Percentiles rank a stretch among this genome's conserved stretches.
Conservation (phyloP, 2,888 invertebrate genomes). For the Pachycephus smyrnensis region DNA sequence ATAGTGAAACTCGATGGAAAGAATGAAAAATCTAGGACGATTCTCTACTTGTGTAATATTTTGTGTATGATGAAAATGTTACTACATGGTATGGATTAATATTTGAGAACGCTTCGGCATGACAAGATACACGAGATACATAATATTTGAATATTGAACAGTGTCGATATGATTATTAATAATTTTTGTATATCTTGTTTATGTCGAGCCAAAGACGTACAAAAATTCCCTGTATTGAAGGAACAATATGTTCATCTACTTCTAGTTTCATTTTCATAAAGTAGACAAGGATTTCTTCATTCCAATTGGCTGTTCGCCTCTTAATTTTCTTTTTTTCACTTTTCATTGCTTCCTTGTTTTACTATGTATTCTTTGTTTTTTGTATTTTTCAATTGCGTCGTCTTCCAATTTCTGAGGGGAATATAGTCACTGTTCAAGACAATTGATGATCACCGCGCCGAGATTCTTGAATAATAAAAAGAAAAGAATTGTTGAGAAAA, state of each 20-base stretch:
- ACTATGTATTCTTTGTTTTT: slow-evolving; percentile 6
- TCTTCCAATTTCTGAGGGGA: slow-evolving; percentile 22
- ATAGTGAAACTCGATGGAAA: slow-evolving; percentile 10
- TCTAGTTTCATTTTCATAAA: not conserved
- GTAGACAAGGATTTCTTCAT: not conserved
- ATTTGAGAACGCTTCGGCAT: not conserved
- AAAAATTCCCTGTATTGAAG: not conserved
- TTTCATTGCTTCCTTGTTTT: not conserved
- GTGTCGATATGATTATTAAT: not conserved
- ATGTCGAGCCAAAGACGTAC: not conserved
- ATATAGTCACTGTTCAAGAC: not conserved
- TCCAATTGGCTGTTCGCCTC: not conserved
- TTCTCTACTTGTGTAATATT: slow-evolving; percentile 17
- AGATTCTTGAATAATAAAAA: slow-evolving; percentile 18
- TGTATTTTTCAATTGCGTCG: slow-evolving; percentile 18
- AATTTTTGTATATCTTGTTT: not conserved
- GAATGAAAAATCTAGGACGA: slow-evolving; percentile 4
- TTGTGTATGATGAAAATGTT: slow-evolving; percentile 11
- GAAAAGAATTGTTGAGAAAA: not conserved
- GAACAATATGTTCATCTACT: not conserved
- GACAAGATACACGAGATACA: not conserved
- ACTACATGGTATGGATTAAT: slow-evolving; percentile 3
- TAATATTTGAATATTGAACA: not conserved
- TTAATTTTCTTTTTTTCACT: not conserved
- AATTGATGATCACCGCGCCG: not conserved